A percentile compares a stretch with the other conserved stretches of the same genome.
Conservation (phyloP, 92 coral and sea anemone species). For the Plumapathes pennacea region DNA sequence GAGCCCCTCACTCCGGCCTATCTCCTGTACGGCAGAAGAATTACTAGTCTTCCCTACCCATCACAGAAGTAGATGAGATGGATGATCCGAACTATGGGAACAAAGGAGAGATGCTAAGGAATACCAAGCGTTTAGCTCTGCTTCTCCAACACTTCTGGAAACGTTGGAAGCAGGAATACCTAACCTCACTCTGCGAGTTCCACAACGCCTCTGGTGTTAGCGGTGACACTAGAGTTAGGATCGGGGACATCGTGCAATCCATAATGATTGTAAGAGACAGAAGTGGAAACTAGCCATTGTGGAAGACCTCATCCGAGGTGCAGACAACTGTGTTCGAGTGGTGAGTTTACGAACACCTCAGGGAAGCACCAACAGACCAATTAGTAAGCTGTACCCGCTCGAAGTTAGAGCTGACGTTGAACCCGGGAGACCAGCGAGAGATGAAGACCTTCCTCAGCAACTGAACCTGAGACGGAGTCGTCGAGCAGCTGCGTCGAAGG, state of each 20-base stretch:
- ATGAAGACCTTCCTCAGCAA: conserved; percentile 19
- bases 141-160: conserved; percentile 47
- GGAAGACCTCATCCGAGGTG: conserved; percentile 17
- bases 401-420: conserved; percentile 8
- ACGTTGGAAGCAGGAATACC: conserved; percentile 44
- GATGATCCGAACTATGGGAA: conserved; percentile 22
- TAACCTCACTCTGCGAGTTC: conserved; percentile 23
- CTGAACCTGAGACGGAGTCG: conserved; percentile 9
- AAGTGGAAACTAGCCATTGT: conserved; percentile 25
- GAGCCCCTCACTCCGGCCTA: conserved; percentile 50
- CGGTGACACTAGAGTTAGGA: conserved; percentile 1
- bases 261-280: conserved; percentile 2
- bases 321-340: conserved; percentile 20
- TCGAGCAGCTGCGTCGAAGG: conserved; percentile 16
- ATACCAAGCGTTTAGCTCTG: conserved; percentile 19
- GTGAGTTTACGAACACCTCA: conserved; percentile 3
- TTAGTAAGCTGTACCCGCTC: conserved; percentile 31
- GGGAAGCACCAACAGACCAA: conserved; percentile 26
- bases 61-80: conserved; percentile 14
- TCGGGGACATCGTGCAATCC: conserved; percentile 9
- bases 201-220: conserved; percentile 22
- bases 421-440: not conserved
- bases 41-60: conserved; percentile 21
- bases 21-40: conserved; percentile 33
- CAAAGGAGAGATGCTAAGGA: not conserved